Percentiles rank a stretch among this genome's conserved stretches.
phyloP scores from a whole-genome alignment of 2,888 invertebrate genomes.

The Pherbina coryleti region DNA sequence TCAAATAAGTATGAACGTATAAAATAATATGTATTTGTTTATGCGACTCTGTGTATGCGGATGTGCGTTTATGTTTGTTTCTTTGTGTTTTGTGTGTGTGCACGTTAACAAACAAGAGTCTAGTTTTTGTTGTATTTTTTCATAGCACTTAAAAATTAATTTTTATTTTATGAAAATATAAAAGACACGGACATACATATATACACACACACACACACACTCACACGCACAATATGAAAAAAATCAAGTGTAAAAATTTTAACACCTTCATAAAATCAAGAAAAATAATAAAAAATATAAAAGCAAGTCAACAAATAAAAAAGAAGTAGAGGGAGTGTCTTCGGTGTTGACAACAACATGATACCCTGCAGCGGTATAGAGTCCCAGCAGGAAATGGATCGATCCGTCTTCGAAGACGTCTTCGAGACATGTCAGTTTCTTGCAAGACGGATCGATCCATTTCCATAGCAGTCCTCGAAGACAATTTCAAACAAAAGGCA shows the following conservation, averaged over 20 bases:
- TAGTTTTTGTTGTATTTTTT: background rate
- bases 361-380: background rate
- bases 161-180: background rate
- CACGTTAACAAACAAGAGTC: background rate
- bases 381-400: too few species aligned
- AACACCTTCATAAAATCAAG: constrained; percentile 24
- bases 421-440: too few species aligned
- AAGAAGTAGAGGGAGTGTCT: background rate
- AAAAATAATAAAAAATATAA: background rate
- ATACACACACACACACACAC: background rate
- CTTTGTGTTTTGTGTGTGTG: background rate
- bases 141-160: constrained; percentile 5
- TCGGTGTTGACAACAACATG: background rate
- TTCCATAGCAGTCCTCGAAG: too few species aligned
- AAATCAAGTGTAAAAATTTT: constrained; percentile 24
- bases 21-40: background rate
- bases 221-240: background rate
- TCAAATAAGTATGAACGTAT: background rate
- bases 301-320: background rate
- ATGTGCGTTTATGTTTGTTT: too few species aligned
- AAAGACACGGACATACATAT: background rate
- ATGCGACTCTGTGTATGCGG: background rate
- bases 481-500: too few species aligned
- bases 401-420: too few species aligned
- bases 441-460: too few species aligned